Evolutionary conservation across 2,797 vertebrate species (phyloP).

Genomic region (Mico argentatus): DNA sequence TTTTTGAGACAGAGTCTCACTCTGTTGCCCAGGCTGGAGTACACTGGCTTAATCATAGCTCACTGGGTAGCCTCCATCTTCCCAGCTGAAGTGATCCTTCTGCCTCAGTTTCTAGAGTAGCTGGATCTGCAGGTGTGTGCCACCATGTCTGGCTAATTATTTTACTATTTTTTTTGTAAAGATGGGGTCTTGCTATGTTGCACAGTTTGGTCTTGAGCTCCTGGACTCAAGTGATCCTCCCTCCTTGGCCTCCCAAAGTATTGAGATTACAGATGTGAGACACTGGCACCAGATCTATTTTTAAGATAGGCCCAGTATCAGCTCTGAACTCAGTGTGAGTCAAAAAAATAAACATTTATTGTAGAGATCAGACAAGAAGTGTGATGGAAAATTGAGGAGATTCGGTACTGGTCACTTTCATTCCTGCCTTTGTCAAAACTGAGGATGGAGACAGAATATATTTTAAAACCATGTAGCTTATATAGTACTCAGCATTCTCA

Average conservation of each 20-base stretch:
- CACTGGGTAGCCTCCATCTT: not conserved
- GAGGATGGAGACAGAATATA: not conserved
- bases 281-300: not conserved
- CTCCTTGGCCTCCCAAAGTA: not conserved
- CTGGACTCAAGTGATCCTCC: not conserved
- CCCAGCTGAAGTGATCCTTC: not conserved
- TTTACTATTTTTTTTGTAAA: not conserved
- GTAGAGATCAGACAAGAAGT: slow-evolving; percentile 42
- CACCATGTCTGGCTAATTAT: not conserved
- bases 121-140: not conserved
- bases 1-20: too few species aligned
- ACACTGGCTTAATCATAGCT: not conserved
- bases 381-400: not conserved
- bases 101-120: not conserved
- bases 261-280: not conserved
- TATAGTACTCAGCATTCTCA: not conserved
- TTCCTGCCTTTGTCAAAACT: not conserved
- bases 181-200: not conserved
- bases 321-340: not conserved
- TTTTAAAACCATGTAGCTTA: not conserved
- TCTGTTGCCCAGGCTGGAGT: not conserved
- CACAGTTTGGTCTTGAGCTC: not conserved
- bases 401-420: not conserved
- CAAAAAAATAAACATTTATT: not conserved
- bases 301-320: not conserved